phyloP scores from a whole-genome alignment of 2,113 vertebrate species.

The Calidris pugnax region DNA sequence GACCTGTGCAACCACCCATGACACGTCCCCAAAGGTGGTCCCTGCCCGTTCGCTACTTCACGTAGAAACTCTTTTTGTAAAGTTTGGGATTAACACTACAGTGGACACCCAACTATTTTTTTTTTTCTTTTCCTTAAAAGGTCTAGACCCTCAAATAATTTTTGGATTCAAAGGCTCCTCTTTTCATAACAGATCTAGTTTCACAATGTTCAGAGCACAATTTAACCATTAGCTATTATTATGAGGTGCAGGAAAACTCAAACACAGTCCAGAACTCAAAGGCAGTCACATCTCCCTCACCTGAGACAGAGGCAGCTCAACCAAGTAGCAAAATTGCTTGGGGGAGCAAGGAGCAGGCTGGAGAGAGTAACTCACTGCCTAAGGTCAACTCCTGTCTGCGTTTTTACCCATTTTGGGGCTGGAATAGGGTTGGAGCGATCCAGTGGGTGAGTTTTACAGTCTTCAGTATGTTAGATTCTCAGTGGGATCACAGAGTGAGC shows the following conservation, averaged over 20 bases:
- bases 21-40: constrained; percentile 26
- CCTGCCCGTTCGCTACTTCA: background rate
- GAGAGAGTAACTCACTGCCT: background rate
- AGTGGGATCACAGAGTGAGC: background rate
- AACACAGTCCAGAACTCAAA: background rate
- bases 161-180: background rate
- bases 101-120: background rate
- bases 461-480: background rate
- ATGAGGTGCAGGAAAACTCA: background rate
- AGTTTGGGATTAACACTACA: background rate
- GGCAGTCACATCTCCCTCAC: background rate
- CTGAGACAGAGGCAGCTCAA: background rate
- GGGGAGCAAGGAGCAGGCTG: background rate
- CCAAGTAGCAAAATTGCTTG: background rate
- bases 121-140: background rate
- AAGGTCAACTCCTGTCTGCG: background rate
- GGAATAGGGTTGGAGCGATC: background rate
- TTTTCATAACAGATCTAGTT: background rate
- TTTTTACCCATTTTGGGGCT: background rate
- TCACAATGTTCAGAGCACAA: background rate
- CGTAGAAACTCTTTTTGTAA: background rate
- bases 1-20: constrained; percentile 58
- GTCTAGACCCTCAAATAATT: background rate
- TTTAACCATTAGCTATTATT: background rate
- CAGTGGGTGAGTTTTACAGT: background rate